Percentiles rank a stretch among this genome's conserved stretches.
Evolutionary conservation across 2,888 invertebrate species (phyloP).

Genomic region (Aphodius granarius): DNA sequence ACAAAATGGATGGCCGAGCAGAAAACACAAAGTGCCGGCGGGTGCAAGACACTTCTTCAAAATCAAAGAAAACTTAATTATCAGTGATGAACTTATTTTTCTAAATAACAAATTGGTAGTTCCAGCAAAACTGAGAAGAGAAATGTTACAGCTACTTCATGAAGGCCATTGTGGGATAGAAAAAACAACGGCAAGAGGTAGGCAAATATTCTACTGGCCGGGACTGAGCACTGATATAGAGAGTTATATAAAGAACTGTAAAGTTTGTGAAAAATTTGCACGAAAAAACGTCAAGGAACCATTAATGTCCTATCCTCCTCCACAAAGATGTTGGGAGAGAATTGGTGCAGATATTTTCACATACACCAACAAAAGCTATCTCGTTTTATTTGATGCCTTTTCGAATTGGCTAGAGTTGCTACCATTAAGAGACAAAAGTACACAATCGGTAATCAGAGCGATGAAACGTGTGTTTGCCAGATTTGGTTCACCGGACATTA

Average conservation of each 20-base stretch:
- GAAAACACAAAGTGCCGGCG: too few species aligned
- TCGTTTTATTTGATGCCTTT: neutral
- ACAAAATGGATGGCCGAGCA: too few species aligned
- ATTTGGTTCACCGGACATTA: conserved; percentile 29
- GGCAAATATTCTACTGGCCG: conserved; percentile 19
- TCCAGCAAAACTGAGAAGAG: neutral
- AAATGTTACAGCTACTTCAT: conserved; percentile 17
- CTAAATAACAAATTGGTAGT: conserved; percentile 9
- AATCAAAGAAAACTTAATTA: neutral
- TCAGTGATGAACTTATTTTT: conserved; percentile 13
- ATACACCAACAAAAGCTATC: neutral
- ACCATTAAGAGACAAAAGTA: conserved; percentile 24
- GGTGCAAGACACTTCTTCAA: neutral
- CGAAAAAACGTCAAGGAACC: neutral
- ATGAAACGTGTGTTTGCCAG: conserved; percentile 31
- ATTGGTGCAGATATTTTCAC: neutral
- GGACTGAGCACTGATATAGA: conserved; percentile 15
- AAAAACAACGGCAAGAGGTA: conserved; percentile 13
- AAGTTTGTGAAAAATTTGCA: conserved; percentile 10
- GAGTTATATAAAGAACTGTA: conserved; percentile 14
- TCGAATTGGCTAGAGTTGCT: neutral
- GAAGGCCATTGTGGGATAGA: conserved; percentile 15
- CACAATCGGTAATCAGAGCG: conserved; percentile 21
- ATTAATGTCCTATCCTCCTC: neutral
- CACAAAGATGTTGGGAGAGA: neutral